These are phyloP conservation scores for Sardina pilchardus DNA, from an alignment of 2,113 vertebrate species.

Conservation along the genomic window DNA sequence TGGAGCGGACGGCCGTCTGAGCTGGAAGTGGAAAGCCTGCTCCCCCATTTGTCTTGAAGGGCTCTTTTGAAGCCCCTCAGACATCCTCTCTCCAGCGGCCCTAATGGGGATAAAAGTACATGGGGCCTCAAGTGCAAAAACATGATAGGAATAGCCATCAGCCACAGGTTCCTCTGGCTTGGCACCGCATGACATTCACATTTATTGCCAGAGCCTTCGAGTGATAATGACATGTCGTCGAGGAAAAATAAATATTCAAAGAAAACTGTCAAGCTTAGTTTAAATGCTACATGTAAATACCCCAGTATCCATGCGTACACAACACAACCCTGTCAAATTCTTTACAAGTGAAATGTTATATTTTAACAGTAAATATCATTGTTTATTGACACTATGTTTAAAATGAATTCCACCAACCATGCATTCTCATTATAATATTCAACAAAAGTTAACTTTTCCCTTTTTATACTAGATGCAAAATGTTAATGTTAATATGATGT, in stretches of 20 bases:
- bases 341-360: not conserved
- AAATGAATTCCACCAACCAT: not conserved
- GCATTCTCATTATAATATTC: not conserved
- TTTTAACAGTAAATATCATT: not conserved
- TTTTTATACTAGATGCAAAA: not conserved
- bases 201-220: not conserved
- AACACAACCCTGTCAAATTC: not conserved
- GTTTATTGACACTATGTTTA: not conserved
- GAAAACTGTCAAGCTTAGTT: not conserved
- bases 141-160: slow-evolving; percentile 1
- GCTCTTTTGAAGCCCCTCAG: slow-evolving; percentile 53
- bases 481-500: not conserved
- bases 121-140: slow-evolving; percentile 43
- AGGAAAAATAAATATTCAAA: not conserved
- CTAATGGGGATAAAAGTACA: slow-evolving; percentile 57
- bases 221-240: not conserved
- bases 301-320: not conserved
- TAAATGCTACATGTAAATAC: not conserved
- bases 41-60: slow-evolving; percentile 61
- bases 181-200: not conserved
- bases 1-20: slow-evolving; percentile 57
- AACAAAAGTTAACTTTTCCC: not conserved
- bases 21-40: slow-evolving; percentile 63
- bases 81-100: slow-evolving; percentile 45
- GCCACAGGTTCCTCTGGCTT: not conserved